Conservation (phyloP, 1,140 invertebrate species). For the Kradibia gibbosae region DNA sequence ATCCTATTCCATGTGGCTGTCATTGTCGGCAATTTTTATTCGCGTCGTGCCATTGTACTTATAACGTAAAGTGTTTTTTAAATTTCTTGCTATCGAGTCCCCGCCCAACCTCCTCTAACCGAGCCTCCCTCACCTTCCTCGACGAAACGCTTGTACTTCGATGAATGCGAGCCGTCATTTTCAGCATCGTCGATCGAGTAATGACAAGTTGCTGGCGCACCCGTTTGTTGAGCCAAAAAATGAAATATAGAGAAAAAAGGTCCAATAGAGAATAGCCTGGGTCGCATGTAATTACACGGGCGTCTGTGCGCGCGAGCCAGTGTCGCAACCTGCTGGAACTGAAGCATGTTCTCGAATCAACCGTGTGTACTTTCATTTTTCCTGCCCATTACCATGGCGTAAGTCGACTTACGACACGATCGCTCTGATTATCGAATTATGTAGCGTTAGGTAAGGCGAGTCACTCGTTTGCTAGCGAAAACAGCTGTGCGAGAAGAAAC, state of each 20-base stretch:
- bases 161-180: neutral
- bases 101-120: too few relatives aligned
- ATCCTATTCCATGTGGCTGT: neutral
- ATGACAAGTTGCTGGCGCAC: neutral
- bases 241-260: neutral
- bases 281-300: conserved; percentile 36
- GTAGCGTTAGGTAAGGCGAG: conserved; percentile 36
- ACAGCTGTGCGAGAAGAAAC: neutral
- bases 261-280: neutral
- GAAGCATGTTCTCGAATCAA: conserved; percentile 15
- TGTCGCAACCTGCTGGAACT: conserved; percentile 15
- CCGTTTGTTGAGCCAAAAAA: neutral
- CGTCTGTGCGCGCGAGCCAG: conserved; percentile 14
- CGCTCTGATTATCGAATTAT: conserved; percentile 58
- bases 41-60: neutral
- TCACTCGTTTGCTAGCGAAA: neutral
- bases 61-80: neutral
- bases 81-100: too few relatives aligned
- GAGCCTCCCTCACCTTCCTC: too few relatives aligned
- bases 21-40: neutral
- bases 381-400: conserved; percentile 35
- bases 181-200: neutral
- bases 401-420: conserved; percentile 52
- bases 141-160: neutral
- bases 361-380: conserved; percentile 54